Conservation (phyloP, 2,888 invertebrate genomes). For the Sycophila texana region DNA sequence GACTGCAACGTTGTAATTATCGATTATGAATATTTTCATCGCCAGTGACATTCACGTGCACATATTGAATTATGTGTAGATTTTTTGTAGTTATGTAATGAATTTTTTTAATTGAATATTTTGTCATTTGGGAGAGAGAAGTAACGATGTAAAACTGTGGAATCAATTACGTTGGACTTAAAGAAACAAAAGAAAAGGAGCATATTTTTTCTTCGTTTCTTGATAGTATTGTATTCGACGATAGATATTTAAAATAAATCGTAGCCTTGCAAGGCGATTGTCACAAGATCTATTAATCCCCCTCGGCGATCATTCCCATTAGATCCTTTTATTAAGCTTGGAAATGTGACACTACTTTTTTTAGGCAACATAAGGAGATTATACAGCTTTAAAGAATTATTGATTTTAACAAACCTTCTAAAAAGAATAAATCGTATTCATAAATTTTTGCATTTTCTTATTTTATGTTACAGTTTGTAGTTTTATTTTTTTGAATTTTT, state of each 20-base stretch:
- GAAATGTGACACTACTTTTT: constrained; percentile 9
- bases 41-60: constrained; percentile 39
- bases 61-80: constrained; percentile 44
- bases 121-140: constrained; percentile 29
- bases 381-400: constrained; percentile 6
- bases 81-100: constrained; percentile 43
- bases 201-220: constrained; percentile 47
- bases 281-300: constrained; percentile 47
- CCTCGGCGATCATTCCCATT: constrained; percentile 42
- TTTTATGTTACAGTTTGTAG: neutral
- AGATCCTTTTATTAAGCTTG: constrained; percentile 27
- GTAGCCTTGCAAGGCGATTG: constrained; percentile 50
- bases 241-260: constrained; percentile 55
- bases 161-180: constrained; percentile 45
- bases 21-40: constrained; percentile 40
- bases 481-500: neutral
- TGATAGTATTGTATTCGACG: constrained; percentile 55
- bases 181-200: constrained; percentile 12
- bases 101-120: constrained; percentile 28
- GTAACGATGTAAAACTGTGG: constrained; percentile 40
- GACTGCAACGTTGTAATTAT: constrained; percentile 54
- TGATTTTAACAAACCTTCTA: neutral
- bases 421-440: neutral
- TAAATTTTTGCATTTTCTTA: neutral
- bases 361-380: constrained; percentile 26